These are phyloP conservation scores for Hoplias malabaricus DNA, from an alignment of 2,113 vertebrate species.

Conservation along the genomic window DNA sequence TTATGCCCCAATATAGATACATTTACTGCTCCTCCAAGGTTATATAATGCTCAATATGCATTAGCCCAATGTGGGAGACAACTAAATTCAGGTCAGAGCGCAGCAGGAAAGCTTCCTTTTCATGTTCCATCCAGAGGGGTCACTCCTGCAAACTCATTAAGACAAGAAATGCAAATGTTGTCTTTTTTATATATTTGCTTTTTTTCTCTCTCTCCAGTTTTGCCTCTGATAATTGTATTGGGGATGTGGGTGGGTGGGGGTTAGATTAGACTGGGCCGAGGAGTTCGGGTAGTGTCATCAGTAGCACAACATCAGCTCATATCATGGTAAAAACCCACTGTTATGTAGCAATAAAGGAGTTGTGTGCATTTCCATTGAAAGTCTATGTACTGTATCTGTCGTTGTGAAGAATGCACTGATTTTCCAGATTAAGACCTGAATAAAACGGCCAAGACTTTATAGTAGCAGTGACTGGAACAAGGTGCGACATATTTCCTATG, in stretches of 20 bases:
- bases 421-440: no score
- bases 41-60: conserved; percentile 74
- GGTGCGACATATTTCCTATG: no score
- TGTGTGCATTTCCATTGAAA: no score
- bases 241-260: background rate
- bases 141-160: conserved; percentile 86
- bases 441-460: no score
- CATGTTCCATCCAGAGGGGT: conserved; percentile 87
- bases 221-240: conserved; percentile 3
- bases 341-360: background rate
- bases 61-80: conserved; percentile 72
- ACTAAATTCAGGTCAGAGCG: conserved; percentile 83
- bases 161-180: conserved; percentile 80
- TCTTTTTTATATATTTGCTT: conserved; percentile 38
- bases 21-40: conserved; percentile 57
- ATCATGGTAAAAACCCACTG: background rate
- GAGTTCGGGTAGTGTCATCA: background rate
- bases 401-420: no score
- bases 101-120: conserved; percentile 82
- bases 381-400: no score
- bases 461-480: no score
- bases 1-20: conserved; percentile 70
- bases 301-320: background rate
- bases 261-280: background rate
- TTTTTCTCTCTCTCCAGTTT: conserved; percentile 3